Evolutionary conservation across 2,888 invertebrate genomes (phyloP).

Genomic region (Molorchus minor): DNA sequence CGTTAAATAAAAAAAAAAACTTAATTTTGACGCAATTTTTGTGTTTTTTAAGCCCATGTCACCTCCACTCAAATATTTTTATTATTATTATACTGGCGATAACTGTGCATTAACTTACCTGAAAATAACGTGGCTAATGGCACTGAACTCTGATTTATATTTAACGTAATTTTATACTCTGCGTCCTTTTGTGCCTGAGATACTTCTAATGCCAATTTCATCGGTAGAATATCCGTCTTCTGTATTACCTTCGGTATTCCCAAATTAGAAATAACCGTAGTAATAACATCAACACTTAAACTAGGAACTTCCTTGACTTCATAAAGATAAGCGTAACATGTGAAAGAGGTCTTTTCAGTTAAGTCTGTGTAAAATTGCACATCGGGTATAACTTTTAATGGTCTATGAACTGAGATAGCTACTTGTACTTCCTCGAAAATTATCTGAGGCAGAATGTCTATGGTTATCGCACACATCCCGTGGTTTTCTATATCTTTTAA

Average conservation of each 20-base stretch:
- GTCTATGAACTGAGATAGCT: constrained; percentile 67
- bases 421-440: constrained; percentile 71
- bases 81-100: no score
- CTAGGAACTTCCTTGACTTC: constrained; percentile 66
- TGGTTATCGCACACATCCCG: constrained; percentile 67
- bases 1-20: no score
- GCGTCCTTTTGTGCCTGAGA: constrained; percentile 66
- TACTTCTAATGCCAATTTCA: constrained; percentile 69
- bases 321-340: constrained; percentile 65
- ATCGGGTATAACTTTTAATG: constrained; percentile 61
- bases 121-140: constrained; percentile 75
- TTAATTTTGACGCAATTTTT: no score
- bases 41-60: no score
- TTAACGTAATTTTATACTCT: constrained; percentile 70
- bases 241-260: constrained; percentile 71
- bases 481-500: constrained; percentile 52
- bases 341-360: constrained; percentile 56
- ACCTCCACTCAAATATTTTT: no score
- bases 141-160: constrained; percentile 70
- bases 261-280: constrained; percentile 73
- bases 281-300: constrained; percentile 71
- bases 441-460: constrained; percentile 70
- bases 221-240: constrained; percentile 68
- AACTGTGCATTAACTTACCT: no score
- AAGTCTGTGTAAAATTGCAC: constrained; percentile 56